Evolutionary conservation across 2,113 vertebrate species (phyloP).

Genomic region (Grammomys dolichurus): DNA sequence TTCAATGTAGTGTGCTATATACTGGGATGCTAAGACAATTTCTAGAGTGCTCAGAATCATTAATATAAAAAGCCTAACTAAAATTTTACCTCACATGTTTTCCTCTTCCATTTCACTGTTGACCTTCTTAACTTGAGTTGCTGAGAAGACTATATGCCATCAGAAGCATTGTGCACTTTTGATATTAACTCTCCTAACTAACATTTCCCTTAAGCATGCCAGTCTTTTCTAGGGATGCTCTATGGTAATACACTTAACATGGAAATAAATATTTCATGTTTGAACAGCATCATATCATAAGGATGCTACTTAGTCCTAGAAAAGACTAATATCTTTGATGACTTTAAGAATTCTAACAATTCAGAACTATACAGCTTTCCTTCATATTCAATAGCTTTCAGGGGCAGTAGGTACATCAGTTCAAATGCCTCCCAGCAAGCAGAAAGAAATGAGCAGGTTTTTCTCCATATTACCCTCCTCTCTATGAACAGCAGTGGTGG

Average conservation of each 20-base stretch:
- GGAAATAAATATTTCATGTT: background rate
- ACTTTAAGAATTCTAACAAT: background rate
- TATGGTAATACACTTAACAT: background rate
- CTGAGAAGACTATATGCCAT: background rate
- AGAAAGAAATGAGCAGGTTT: conserved; percentile 52
- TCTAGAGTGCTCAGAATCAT: background rate
- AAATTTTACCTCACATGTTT: background rate
- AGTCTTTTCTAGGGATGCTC: background rate
- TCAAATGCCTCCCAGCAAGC: conserved; percentile 36
- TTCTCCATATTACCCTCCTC: conserved; percentile 12
- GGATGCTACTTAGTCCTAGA: background rate
- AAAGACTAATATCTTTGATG: background rate
- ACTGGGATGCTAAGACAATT: background rate
- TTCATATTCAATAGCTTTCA: background rate
- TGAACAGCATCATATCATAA: background rate
- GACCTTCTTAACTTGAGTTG: background rate
- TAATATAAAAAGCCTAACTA: background rate
- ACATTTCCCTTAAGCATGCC: background rate
- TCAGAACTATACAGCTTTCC: background rate
- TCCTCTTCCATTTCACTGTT: background rate
- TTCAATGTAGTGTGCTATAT: background rate
- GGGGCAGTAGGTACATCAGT: background rate
- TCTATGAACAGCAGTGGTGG: background rate
- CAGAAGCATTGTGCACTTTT: background rate
- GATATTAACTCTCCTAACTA: background rate